Percentiles rank a stretch among this genome's conserved stretches.
phyloP scores from a whole-genome alignment of 2,888 invertebrate species.

The Protophormia terraenovae region DNA sequence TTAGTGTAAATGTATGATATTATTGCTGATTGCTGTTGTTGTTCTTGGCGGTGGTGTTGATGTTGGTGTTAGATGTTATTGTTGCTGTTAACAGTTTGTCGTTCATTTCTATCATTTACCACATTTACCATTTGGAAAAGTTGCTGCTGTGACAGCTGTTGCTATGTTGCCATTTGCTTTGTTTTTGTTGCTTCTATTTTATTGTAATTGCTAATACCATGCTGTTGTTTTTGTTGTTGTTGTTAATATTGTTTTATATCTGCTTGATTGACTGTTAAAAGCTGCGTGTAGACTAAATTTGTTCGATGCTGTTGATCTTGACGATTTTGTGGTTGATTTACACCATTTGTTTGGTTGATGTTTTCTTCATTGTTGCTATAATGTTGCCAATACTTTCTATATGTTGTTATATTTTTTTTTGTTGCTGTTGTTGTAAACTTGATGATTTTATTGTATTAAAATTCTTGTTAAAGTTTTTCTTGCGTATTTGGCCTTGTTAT shows the following conservation, averaged over 20 bases:
- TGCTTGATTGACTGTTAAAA: constrained; percentile 56
- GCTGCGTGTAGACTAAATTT: constrained; percentile 44
- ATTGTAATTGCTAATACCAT: constrained; percentile 16
- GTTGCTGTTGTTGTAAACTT: neutral
- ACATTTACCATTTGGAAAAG: constrained; percentile 62
- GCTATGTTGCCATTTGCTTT: constrained; percentile 22
- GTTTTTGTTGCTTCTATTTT: constrained; percentile 20
- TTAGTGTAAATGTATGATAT: constrained; percentile 17
- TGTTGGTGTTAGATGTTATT: no score
- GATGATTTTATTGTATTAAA: constrained; percentile 46
- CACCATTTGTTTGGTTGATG: constrained; percentile 23
- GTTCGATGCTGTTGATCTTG: constrained; percentile 39
- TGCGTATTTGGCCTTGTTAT: neutral
- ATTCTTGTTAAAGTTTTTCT: constrained; percentile 35
- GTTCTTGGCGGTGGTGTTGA: neutral
- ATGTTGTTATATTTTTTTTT: neutral
- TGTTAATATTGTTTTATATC: constrained; percentile 72
- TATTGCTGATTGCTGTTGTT: constrained; percentile 42
- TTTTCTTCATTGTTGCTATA: neutral
- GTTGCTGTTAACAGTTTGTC: constrained; percentile 64
- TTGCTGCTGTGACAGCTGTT: constrained; percentile 61
- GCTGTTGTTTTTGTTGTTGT: constrained; percentile 52
- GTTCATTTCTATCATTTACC: constrained; percentile 71
- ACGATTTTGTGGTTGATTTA: constrained; percentile 63
- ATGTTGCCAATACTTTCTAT: constrained; percentile 9